A percentile compares a stretch with the other conserved stretches of the same genome.
These are phyloP conservation scores for Ceyx cyanopectus DNA, from an alignment of 2,113 vertebrate species.

Conservation along the genomic window DNA sequence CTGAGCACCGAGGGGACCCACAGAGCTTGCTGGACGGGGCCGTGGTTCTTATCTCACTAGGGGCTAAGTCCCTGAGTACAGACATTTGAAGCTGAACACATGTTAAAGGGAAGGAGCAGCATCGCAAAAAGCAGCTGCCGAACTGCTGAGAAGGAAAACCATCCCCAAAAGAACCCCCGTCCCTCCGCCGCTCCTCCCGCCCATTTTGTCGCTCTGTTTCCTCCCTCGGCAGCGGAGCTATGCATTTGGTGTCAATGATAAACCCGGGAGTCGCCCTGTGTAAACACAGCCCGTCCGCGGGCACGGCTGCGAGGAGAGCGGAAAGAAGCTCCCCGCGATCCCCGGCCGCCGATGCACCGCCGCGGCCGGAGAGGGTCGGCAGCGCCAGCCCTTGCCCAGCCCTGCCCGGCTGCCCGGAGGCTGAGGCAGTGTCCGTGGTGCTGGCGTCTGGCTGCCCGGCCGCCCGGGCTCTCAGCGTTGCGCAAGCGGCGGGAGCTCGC, in stretches of 20 bases:
- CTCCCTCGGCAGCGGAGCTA: neutral
- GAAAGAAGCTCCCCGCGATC: neutral
- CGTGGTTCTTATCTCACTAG: neutral
- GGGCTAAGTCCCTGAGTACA: neutral
- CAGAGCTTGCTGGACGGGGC: neutral
- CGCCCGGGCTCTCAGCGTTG: neutral
- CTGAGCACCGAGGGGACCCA: neutral
- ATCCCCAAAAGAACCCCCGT: neutral
- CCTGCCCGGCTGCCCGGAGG: neutral
- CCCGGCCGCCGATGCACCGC: neutral
- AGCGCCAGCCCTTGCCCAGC: neutral
- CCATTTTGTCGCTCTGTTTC: neutral
- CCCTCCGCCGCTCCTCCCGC: neutral
- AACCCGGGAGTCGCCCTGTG: neutral
- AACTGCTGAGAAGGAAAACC: neutral
- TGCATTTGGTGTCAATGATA: neutral
- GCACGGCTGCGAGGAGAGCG: neutral
- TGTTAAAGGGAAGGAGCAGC: neutral
- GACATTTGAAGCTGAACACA: neutral
- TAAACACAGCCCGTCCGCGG: neutral
- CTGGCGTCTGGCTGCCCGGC: neutral
- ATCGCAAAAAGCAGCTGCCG: neutral
- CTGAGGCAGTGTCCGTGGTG: slow-evolving; percentile 30
- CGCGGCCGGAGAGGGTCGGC: neutral
- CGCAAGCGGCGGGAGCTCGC: neutral